A percentile compares a stretch with the other conserved stretches of the same genome.
Evolutionary conservation across 37 sponge, comb jelly and placozoan species (phyloP).

Genomic region (Mnemiopsis leidyi): DNA sequence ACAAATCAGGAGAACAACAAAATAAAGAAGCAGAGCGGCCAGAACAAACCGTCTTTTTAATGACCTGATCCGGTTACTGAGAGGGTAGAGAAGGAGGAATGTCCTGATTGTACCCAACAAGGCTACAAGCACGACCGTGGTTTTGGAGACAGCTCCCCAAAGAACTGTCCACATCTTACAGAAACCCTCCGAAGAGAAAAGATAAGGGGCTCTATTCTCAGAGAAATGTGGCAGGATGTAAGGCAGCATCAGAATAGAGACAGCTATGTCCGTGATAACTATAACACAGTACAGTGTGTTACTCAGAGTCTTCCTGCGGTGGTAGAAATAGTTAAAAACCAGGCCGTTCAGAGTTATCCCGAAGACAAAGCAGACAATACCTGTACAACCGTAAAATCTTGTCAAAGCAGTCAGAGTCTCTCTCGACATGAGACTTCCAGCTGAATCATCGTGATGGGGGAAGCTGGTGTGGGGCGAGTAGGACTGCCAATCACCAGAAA

Average conservation of each 20-base stretch:
- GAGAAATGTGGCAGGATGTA: background rate
- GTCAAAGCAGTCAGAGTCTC: background rate
- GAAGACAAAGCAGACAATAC: background rate
- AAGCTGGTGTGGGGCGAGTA: too few relatives aligned
- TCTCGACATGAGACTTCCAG: background rate
- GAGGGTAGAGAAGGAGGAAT: background rate
- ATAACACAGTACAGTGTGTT: background rate
- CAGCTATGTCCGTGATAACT: background rate
- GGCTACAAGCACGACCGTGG: background rate
- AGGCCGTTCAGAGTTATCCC: background rate
- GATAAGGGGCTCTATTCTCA: background rate
- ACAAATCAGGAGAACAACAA: background rate
- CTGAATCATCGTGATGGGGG: too few relatives aligned
- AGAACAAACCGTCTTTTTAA: background rate
- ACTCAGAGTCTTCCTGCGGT: background rate
- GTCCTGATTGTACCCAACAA: background rate
- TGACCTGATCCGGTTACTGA: background rate
- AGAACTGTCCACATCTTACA: background rate
- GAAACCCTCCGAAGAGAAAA: background rate
- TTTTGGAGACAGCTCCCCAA: background rate
- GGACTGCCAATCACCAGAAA: too few relatives aligned
- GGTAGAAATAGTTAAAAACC: background rate
- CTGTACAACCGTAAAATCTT: background rate
- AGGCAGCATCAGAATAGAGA: background rate
- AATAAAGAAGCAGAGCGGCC: background rate